Evolutionary conservation across 2,113 vertebrate species (phyloP).

Genomic region (Aix galericulata): DNA sequence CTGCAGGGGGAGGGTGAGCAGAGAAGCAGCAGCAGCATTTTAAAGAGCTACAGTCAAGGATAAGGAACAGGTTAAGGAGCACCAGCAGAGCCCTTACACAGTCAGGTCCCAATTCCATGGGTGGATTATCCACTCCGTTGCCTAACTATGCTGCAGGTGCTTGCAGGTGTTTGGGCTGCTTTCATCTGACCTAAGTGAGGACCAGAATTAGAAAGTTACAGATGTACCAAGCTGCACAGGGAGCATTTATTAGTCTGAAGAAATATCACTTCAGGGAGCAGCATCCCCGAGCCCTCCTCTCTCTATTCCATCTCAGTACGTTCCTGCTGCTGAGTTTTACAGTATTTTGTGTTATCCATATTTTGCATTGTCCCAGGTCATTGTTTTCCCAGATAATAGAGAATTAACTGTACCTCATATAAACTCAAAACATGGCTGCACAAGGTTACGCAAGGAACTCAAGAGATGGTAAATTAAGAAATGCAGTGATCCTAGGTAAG

Average conservation of each 20-base stretch:
- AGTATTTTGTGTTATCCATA: neutral
- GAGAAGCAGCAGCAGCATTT: neutral
- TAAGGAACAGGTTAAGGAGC: neutral
- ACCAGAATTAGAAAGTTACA: neutral
- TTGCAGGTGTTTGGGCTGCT: neutral
- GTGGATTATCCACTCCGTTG: neutral
- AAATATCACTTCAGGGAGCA: neutral
- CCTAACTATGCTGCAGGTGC: neutral
- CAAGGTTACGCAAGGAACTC: conserved; percentile 69
- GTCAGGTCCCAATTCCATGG: neutral
- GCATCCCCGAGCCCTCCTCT: neutral
- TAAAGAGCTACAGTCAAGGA: neutral
- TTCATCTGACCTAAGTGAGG: neutral
- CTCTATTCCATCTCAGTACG: neutral
- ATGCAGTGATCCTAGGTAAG: conserved; percentile 67
- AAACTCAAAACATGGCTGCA: conserved; percentile 71
- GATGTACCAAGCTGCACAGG: neutral
- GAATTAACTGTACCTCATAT: conserved; percentile 66
- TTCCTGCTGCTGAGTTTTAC: neutral
- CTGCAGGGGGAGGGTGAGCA: neutral
- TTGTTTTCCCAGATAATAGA: conserved; percentile 66
- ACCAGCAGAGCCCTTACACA: neutral
- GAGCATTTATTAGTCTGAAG: neutral
- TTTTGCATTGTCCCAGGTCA: conserved; percentile 55
- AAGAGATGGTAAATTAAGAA: conserved; percentile 71